These are phyloP conservation scores for Eleutherodactylus coqui DNA, from an alignment of 2,797 vertebrate species.

Conservation along the genomic window DNA sequence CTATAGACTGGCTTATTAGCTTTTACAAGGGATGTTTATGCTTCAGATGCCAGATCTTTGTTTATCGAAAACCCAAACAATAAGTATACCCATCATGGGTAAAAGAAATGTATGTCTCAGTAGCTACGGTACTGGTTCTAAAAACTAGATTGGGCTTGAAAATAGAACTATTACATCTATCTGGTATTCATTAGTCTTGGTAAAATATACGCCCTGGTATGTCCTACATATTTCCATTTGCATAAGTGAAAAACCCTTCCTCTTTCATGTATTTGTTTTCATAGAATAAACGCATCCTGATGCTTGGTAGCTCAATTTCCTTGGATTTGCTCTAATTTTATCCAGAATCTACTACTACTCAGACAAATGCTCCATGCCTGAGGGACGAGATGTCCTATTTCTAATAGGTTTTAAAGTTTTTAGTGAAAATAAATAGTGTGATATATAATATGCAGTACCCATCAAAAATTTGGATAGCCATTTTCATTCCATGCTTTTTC, in stretches of 20 bases:
- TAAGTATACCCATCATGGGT: too few species aligned
- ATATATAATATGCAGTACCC: too few species aligned
- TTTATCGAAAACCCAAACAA: too few species aligned
- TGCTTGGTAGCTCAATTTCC: slow-evolving; percentile 24
- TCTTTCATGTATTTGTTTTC: slow-evolving; percentile 35
- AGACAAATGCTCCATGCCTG: slow-evolving; percentile 23
- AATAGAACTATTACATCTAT: slow-evolving; percentile 10
- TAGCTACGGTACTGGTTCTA: not conserved
- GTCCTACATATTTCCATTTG: slow-evolving; percentile 27
- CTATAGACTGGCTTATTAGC: too few species aligned
- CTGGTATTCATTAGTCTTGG: slow-evolving; percentile 27
- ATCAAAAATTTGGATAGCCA: too few species aligned
- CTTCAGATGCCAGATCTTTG: too few species aligned
- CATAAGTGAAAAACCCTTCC: slow-evolving; percentile 13
- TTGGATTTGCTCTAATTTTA: slow-evolving; percentile 18
- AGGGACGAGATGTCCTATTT: not conserved
- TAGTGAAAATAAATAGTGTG: not conserved
- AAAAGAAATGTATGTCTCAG: too few species aligned
- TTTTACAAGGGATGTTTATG: too few species aligned
- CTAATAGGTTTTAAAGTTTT: not conserved
- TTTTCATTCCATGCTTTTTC: too few species aligned
- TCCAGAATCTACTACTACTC: not conserved
- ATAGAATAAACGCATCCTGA: slow-evolving; percentile 8
- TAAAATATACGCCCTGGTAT: not conserved
- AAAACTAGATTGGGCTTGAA: not conserved